Evolutionary conservation across 1,140 invertebrate genomes (phyloP).

Genomic region (Druon quercuslanigerum): DNA sequence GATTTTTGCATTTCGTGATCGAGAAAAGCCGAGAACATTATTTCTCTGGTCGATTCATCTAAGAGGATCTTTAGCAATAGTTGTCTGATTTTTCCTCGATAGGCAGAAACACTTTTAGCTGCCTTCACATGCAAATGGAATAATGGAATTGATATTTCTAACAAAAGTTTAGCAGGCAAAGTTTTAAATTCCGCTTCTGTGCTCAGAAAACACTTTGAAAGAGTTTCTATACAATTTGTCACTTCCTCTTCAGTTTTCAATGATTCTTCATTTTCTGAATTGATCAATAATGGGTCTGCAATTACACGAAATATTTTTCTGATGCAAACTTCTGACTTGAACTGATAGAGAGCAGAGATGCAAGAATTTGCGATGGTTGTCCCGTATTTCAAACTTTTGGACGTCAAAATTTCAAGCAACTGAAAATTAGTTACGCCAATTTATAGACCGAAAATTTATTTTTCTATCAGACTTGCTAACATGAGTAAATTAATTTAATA

Average conservation of each 20-base stretch:
- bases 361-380: slow-evolving; percentile 75
- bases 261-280: slow-evolving; percentile 26
- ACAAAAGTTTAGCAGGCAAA: slow-evolving; percentile 60
- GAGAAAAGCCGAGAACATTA: slow-evolving; percentile 62
- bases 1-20: slow-evolving; percentile 46
- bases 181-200: slow-evolving; percentile 66
- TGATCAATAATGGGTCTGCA: slow-evolving; percentile 67
- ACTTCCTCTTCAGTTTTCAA: slow-evolving; percentile 61
- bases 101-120: slow-evolving; percentile 59
- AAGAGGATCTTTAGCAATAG: slow-evolving; percentile 64
- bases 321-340: slow-evolving; percentile 69
- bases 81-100: slow-evolving; percentile 61
- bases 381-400: slow-evolving; percentile 70
- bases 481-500: no score
- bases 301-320: slow-evolving; percentile 72
- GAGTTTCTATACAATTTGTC: slow-evolving; percentile 64
- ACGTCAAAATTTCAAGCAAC: slow-evolving; percentile 71
- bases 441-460: slow-evolving; percentile 46
- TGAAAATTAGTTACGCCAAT: slow-evolving; percentile 74
- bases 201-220: slow-evolving; percentile 67
- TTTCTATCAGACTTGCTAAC: background rate
- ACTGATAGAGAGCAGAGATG: slow-evolving; percentile 75
- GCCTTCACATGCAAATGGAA: slow-evolving; percentile 68
- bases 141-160: slow-evolving; percentile 60
- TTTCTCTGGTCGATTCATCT: slow-evolving; percentile 45